These are phyloP conservation scores for Patella pellucida DNA, from an alignment of 2,888 invertebrate genomes.

Conservation along the genomic window DNA sequence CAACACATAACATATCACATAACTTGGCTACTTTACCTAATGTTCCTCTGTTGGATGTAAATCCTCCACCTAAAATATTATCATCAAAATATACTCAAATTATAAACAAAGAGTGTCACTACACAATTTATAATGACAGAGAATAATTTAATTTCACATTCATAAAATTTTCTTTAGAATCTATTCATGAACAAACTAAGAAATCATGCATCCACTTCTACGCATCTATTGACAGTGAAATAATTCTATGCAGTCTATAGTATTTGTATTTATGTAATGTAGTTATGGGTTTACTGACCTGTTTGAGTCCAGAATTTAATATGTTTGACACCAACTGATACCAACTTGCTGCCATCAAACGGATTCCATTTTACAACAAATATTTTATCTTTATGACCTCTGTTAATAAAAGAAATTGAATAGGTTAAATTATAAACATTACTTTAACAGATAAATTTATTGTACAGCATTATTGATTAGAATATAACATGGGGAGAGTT, in stretches of 20 bases:
- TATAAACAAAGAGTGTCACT: too few relatives aligned
- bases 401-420: conserved; percentile 38
- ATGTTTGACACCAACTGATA: conserved; percentile 72
- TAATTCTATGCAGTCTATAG: too few relatives aligned
- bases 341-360: conserved; percentile 64
- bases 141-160: too few relatives aligned
- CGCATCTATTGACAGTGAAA: too few relatives aligned
- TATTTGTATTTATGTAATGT: too few relatives aligned
- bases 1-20: conserved; percentile 71
- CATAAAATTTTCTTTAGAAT: too few relatives aligned
- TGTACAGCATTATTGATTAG: background rate
- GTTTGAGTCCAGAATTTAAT: conserved; percentile 72
- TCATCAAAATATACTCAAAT: too few relatives aligned
- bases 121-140: too few relatives aligned
- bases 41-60: conserved; percentile 70
- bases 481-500: background rate
- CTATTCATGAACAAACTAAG: too few relatives aligned
- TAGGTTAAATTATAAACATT: background rate
- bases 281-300: conserved; percentile 47
- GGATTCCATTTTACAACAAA: conserved; percentile 72
- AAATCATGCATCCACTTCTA: too few relatives aligned
- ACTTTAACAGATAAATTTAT: background rate
- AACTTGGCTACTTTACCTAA: conserved; percentile 69
- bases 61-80: conserved; percentile 67
- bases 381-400: conserved; percentile 72